phyloP scores from a whole-genome alignment of 2,888 invertebrate genomes.

The Latrodectus hesperus region DNA sequence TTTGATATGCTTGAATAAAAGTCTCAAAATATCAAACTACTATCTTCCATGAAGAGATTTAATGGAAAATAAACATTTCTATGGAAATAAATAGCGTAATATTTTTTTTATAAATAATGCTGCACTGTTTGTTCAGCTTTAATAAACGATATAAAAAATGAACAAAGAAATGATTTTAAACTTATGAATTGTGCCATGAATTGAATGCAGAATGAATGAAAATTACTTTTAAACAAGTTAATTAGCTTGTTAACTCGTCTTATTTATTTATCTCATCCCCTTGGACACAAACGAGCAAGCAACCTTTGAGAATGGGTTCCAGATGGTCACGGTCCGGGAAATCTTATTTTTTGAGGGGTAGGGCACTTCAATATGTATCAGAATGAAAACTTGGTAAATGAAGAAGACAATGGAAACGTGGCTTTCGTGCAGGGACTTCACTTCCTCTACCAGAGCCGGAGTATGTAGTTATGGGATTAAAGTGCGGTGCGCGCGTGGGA shows the following conservation, averaged over 20 bases:
- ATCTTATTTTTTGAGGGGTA: not conserved
- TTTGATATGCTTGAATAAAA: too few species aligned
- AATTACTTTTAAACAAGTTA: not conserved
- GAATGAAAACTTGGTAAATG: not conserved
- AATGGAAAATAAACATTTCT: too few species aligned
- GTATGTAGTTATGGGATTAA: conserved; percentile 41
- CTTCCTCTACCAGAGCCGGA: conserved; percentile 1
- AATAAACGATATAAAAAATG: too few species aligned
- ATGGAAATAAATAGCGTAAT: too few species aligned
- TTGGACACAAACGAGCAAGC: not conserved
- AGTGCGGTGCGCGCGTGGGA: conserved; percentile 31
- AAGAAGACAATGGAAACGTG: not conserved
- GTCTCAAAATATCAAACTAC: too few species aligned
- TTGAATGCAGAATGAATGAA: not conserved
- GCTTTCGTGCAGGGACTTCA: not conserved
- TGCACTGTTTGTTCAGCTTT: too few species aligned
- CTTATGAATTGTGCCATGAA: not conserved
- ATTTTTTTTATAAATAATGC: too few species aligned
- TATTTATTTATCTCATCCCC: not conserved
- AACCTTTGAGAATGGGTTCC: not conserved
- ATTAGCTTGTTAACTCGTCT: not conserved
- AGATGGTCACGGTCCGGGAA: not conserved
- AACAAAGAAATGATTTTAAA: not conserved
- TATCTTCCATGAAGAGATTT: too few species aligned
- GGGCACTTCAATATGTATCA: not conserved